These are phyloP conservation scores for Polypterus bichir DNA, from an alignment of 2,113 vertebrate genomes.

Conservation along the genomic window DNA sequence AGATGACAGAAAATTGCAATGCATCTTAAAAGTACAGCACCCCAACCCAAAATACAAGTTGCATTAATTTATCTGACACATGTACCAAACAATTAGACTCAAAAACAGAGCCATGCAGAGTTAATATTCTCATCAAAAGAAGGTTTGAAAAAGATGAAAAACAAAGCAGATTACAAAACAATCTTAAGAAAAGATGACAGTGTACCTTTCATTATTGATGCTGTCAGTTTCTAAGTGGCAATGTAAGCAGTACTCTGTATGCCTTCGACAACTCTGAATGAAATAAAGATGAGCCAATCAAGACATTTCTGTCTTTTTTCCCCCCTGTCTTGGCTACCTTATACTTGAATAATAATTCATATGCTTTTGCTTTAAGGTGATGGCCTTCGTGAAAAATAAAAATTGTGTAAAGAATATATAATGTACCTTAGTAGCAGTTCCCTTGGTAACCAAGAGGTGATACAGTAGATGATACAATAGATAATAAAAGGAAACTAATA, in stretches of 20 bases:
- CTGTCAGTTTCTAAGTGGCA: not conserved
- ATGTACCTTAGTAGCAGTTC: constrained; percentile 30
- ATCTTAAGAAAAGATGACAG: not conserved
- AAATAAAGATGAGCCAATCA: not conserved
- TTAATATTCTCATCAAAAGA: not conserved
- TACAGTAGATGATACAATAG: constrained; percentile 8
- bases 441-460: constrained; percentile 29
- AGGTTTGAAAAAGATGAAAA: not conserved
- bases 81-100: constrained; percentile 19
- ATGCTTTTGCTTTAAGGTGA: constrained; percentile 4
- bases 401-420: constrained; percentile 26
- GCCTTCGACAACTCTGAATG: not conserved
- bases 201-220: not conserved
- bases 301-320: not conserved
- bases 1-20: no score
- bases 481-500: constrained; percentile 4
- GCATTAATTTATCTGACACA: constrained; percentile 24
- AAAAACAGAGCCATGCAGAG: constrained; percentile 3
- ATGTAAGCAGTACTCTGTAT: not conserved
- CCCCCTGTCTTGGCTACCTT: not conserved
- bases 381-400: constrained; percentile 1
- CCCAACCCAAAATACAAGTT: not conserved
- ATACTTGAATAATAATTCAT: constrained; percentile 11
- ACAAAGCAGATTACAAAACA: not conserved
- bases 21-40: no score